A percentile compares a stretch with the other conserved stretches of the same genome.
Conservation (phyloP, 1,140 invertebrate genomes). For the Meloidogyne exigua region DNA sequence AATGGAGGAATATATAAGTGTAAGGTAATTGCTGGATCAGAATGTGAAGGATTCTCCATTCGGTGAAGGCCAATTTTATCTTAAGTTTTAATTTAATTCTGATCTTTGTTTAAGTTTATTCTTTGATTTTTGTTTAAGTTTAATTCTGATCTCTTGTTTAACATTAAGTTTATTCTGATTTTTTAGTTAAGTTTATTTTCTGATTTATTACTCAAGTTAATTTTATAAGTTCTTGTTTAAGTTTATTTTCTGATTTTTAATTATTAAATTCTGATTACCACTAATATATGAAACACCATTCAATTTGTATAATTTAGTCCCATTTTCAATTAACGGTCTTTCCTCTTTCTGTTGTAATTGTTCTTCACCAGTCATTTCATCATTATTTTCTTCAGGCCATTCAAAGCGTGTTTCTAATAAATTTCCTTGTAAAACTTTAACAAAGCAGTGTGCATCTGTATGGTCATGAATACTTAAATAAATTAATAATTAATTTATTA, state of each 20-base stretch:
- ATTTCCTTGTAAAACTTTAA: constrained; percentile 76
- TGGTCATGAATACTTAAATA: constrained; percentile 83
- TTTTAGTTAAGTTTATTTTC: neutral
- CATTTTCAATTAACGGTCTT: constrained; percentile 53
- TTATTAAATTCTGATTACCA: constrained; percentile 69
- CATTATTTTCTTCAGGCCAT: constrained; percentile 69
- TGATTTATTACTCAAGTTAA: neutral
- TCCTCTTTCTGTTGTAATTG: neutral
- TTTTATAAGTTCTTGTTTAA: neutral
- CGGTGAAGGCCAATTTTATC: constrained; percentile 89
- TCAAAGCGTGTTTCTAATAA: constrained; percentile 73
- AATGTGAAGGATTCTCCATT: constrained; percentile 87
- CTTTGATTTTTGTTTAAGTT: too few relatives aligned
- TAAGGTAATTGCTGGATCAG: constrained; percentile 81
- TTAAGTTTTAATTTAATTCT: constrained; percentile 64
- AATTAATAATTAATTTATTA: neutral
- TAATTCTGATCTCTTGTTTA: constrained; percentile 24
- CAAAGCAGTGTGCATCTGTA: constrained; percentile 90
- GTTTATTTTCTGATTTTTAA: neutral
- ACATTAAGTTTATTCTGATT: neutral
- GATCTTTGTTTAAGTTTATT: neutral
- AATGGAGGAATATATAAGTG: constrained; percentile 96
- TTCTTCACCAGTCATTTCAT: constrained; percentile 9
- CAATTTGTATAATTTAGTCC: constrained; percentile 68
- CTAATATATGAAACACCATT: constrained; percentile 92